Percentiles rank a stretch among this genome's conserved stretches.
Conservation (phyloP, 2,888 invertebrate species). For the Calliopum simillimum region DNA sequence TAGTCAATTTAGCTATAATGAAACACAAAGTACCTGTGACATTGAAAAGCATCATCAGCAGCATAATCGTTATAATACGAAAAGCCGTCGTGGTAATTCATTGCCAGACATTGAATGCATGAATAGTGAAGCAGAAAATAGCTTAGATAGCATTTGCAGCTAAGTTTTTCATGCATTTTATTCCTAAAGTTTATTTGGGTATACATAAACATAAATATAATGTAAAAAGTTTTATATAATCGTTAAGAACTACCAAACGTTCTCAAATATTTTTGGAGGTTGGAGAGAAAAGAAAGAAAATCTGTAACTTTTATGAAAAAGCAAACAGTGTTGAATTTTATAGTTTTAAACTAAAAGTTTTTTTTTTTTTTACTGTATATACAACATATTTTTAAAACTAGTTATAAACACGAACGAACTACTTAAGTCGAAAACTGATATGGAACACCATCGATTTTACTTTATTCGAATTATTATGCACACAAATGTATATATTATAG, state of each 20-base stretch:
- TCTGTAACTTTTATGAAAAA: no score
- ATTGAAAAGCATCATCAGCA: conserved; percentile 35
- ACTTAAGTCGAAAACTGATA: no score
- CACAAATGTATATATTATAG: no score
- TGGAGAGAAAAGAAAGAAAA: no score
- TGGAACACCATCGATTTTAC: no score
- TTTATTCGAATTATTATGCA: no score
- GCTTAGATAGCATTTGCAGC: conserved; percentile 63
- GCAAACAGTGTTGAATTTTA: no score
- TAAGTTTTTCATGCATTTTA: conserved; percentile 41
- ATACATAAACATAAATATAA: conserved; percentile 17
- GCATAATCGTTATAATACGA: conserved; percentile 40
- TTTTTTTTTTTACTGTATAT: no score
- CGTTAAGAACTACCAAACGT: neutral
- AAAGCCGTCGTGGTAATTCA: conserved; percentile 56
- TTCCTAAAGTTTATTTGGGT: neutral
- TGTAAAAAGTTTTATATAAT: conserved; percentile 24
- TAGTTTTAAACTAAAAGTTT: no score
- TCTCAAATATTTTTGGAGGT: no score
- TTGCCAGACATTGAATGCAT: conserved; percentile 63
- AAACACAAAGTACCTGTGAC: conserved; percentile 41
- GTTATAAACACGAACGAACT: no score
- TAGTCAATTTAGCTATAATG: conserved; percentile 39
- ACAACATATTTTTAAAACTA: no score
- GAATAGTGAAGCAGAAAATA: conserved; percentile 65